Evolutionary conservation across 2,113 vertebrate species (phyloP).

Genomic region (Myxocyprinus asiaticus): DNA sequence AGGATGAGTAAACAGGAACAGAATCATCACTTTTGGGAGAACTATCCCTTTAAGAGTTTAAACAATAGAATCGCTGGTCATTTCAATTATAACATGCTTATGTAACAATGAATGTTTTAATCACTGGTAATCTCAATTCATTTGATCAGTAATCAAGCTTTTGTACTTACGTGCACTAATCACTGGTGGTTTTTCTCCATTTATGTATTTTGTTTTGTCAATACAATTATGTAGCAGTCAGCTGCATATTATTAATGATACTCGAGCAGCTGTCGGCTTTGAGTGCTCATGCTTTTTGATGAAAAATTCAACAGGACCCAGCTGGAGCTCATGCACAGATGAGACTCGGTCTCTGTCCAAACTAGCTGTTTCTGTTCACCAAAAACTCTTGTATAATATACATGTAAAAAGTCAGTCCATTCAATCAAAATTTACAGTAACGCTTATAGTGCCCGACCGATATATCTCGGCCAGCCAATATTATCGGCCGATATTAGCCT

Average conservation of each 20-base stretch:
- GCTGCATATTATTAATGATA: slow-evolving; percentile 25
- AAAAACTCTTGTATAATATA: no score
- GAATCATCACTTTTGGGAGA: no score
- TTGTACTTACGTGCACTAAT: neutral
- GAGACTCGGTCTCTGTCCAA: slow-evolving; percentile 6
- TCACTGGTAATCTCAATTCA: neutral
- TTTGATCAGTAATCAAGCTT: no score
- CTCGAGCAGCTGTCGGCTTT: slow-evolving; percentile 35
- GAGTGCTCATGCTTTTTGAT: slow-evolving; percentile 36
- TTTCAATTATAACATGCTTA: neutral
- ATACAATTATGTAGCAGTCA: slow-evolving; percentile 18
- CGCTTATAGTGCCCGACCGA: no score
- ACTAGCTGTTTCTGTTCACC: neutral
- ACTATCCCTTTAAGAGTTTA: no score
- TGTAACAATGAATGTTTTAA: neutral
- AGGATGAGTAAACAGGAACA: no score
- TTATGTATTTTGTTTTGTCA: slow-evolving; percentile 36
- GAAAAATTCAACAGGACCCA: slow-evolving; percentile 49
- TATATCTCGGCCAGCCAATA: no score
- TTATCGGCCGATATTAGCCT: no score
- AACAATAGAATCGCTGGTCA: no score
- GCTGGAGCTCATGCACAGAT: slow-evolving; percentile 38
- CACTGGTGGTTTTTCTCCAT: slow-evolving; percentile 8
- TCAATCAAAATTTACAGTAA: no score
- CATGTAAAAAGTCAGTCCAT: no score